Evolutionary conservation across 2,113 vertebrate species (phyloP).

Genomic region (Pollachius pollachius): DNA sequence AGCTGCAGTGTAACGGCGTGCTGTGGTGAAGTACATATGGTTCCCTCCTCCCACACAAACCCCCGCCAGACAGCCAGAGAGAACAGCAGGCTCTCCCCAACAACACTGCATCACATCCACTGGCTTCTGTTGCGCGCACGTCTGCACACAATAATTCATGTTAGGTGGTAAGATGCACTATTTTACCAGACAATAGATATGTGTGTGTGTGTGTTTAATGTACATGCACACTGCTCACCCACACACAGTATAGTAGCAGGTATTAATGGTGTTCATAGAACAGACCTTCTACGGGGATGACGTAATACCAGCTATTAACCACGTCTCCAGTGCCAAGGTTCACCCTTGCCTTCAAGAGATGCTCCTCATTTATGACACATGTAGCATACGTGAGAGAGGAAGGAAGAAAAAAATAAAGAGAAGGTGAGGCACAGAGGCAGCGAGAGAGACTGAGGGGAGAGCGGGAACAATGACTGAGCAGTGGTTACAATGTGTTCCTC

Average conservation of each 20-base stretch:
- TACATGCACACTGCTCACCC: not conserved
- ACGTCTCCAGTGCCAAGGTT: not conserved
- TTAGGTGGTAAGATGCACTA: too few relatives aligned
- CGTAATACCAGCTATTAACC: not conserved
- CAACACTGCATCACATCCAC: not conserved
- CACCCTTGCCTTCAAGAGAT: not conserved
- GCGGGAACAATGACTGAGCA: too few relatives aligned
- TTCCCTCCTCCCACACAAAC: slow-evolving; percentile 3
- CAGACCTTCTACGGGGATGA: not conserved
- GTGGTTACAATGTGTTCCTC: too few relatives aligned
- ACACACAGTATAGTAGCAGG: not conserved
- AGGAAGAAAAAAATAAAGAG: not conserved
- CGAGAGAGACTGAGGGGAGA: slow-evolving; percentile 5
- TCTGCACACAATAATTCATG: too few relatives aligned
- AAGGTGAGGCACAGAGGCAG: not conserved
- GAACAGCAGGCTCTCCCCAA: not conserved
- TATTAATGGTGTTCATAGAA: not conserved
- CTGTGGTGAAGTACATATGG: slow-evolving; percentile 26
- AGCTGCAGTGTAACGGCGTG: slow-evolving; percentile 18
- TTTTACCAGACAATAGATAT: too few relatives aligned
- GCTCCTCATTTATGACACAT: not conserved
- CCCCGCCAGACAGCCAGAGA: not conserved
- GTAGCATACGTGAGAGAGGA: too few relatives aligned
- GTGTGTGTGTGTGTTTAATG: not conserved
- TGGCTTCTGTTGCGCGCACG: not conserved